Evolutionary conservation across 2,113 vertebrate species (phyloP).

Genomic region (Pteronura brasiliensis): DNA sequence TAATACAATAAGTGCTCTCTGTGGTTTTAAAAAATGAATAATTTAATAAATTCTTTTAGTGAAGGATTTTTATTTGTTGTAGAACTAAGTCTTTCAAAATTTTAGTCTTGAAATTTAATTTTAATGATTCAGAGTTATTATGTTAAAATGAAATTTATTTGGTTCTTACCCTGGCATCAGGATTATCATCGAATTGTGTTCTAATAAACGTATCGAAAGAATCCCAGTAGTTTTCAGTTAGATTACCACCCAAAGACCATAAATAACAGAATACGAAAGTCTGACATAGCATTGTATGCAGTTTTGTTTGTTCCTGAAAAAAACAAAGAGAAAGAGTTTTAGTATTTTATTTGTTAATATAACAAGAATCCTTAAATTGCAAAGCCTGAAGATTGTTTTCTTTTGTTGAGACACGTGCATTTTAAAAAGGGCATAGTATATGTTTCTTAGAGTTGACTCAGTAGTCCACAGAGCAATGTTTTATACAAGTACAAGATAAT

Average conservation of each 20-base stretch:
- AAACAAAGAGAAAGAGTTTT: background rate
- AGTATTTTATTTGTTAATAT: background rate
- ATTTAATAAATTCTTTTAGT: background rate
- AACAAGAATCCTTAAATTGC: background rate
- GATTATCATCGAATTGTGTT: conserved; percentile 86
- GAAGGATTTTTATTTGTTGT: conserved; percentile 5
- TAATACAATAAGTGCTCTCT: background rate
- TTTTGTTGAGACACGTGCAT: background rate
- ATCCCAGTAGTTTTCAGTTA: conserved; percentile 84
- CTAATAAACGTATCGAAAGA: conserved; percentile 87
- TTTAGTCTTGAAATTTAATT: conserved; percentile 15
- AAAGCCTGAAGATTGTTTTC: background rate
- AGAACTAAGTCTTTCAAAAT: background rate
- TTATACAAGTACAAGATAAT: background rate
- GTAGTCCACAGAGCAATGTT: background rate
- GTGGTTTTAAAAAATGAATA: background rate
- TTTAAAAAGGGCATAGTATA: background rate
- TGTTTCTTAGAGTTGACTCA: background rate
- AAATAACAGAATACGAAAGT: conserved; percentile 90
- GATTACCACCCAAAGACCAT: conserved; percentile 87
- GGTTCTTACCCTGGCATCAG: conserved; percentile 83
- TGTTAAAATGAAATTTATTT: background rate
- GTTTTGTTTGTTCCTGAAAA: conserved; percentile 82
- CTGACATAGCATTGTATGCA: conserved; percentile 84
- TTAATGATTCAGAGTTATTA: background rate